Evolutionary conservation across 2,888 invertebrate genomes (phyloP), one percentile per base, ranked within the genome.

Genomic region (Pristionchus japonicus): DNA sequence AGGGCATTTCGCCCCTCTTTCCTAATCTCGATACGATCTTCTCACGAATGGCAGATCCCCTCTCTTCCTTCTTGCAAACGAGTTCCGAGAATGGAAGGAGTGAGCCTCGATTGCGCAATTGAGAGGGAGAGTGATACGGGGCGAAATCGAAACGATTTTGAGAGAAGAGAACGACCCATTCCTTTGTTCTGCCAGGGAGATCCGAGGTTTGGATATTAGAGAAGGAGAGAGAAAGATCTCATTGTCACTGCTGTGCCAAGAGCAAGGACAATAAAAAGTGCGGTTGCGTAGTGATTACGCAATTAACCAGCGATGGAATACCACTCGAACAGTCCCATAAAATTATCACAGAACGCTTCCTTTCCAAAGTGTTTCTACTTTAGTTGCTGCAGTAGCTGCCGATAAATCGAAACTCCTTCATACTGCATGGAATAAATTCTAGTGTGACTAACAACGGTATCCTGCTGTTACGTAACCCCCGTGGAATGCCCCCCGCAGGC

Each of bases 131-230:
- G 77, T 40, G 34, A 37, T 74, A 31, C n/a, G 27, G 27, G 64
- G 3, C 37, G 70, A 37, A n/a, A 70, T 70, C 9, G 74, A 77
- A 77, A 77, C 74, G 74, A 77, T 77, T 27, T 77, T 77, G 70
- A 31, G 64, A 31, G 67, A 34, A 17, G 37, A 37, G n/a, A 77
- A 43, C 67, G 20, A 67, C 43, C 31, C 4, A 34, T 17, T 40
- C 70, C 37, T 70, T 70, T 70, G 70, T 70, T 70, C n/a, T 27
- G 17, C 13, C 9, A 20, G 37, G 40, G 34, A 27, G 77, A 77
- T 77, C 37, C 43, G 77, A 40, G 77, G 43, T 70, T 70, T 70
- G 43, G 77, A 77, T 40, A 77, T 77, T 40, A 47, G 77, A 34
- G 37, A 70, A 57, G 34, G 77, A 23, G 40, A 47, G 13, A 43